Evolutionary conservation across 2,113 vertebrate species (phyloP), one percentile per base, ranked within the genome.

Genomic region (Sphyrna mokarran): DNA sequence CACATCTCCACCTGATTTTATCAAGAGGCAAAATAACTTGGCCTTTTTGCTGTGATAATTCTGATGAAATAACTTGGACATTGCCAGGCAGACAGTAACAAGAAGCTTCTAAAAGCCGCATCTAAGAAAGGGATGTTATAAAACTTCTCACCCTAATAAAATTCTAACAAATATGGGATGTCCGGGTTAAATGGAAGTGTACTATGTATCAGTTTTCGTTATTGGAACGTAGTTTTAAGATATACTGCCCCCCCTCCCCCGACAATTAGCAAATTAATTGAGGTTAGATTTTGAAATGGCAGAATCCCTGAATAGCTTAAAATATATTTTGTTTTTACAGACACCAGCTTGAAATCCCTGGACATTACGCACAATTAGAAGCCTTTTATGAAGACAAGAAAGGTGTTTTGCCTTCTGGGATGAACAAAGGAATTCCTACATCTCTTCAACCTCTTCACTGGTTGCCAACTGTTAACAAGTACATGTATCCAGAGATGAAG

Each of bases 401-500:
- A 96, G 99, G 98, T 3, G 97, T 99, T 93, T 98, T 99, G 33
- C 98, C 98, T 0, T 96, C 97, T 3, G 98, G 98, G 54, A 40
- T 85, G 78, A 78, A 61, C 94, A 98, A 98, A 0, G 98, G 98
- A 61, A 97, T 98, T 91, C 96, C 97, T 0, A 96, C 96, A 96
- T 98, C 98, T 96, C 98, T 98, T 33, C 97, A 98, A 96, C 98
- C 97, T 69, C 97, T 96, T 96, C 98, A 97, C 96, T 99, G 98
- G 98, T 97, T 98, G 87, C 98, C 98, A 0, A 97, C 98, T 78
- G 98, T 99, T 97, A 99, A 99, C 97, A 98, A 98, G 97, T 99
- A 99, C 96, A 99, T 99, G 98, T 99, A 99, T 91, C 98, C 99
- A 0, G 99, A 99, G 97, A 99, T 99, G 99, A 99, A 99, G 99